Evolutionary conservation across 2,113 vertebrate genomes (phyloP).

Genomic region (Lichenostomus cassidix): DNA sequence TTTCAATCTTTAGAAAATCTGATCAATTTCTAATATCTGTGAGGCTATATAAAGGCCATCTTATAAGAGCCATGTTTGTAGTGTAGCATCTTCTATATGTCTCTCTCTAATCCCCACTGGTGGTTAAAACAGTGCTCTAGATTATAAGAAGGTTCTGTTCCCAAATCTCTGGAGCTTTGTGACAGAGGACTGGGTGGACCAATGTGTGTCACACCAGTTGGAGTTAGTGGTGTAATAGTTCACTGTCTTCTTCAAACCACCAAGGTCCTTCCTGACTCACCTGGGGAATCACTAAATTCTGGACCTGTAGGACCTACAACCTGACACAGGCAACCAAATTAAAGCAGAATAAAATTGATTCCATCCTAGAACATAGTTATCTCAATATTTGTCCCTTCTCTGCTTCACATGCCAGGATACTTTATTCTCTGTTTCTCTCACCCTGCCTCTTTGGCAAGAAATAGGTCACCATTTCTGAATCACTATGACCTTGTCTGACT

Average conservation of each 20-base stretch:
- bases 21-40: not conserved
- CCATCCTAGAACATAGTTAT: not conserved
- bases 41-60: not conserved
- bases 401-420: not conserved
- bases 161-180: not conserved
- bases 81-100: not conserved
- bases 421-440: not conserved
- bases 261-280: not conserved
- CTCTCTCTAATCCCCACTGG: not conserved
- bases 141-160: not conserved
- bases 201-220: not conserved
- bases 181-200: not conserved
- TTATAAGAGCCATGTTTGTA: not conserved
- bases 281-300: not conserved
- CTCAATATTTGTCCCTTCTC: not conserved
- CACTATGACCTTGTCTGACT: not conserved
- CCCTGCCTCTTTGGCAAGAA: not conserved
- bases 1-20: not conserved
- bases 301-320: not conserved
- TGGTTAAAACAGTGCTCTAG: not conserved
- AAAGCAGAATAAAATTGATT: not conserved
- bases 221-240: not conserved
- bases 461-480: not conserved
- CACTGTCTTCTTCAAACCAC: not conserved
- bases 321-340: not conserved